Evolutionary conservation across 1,140 invertebrate species (phyloP).

Genomic region (Drosophila cardini): DNA sequence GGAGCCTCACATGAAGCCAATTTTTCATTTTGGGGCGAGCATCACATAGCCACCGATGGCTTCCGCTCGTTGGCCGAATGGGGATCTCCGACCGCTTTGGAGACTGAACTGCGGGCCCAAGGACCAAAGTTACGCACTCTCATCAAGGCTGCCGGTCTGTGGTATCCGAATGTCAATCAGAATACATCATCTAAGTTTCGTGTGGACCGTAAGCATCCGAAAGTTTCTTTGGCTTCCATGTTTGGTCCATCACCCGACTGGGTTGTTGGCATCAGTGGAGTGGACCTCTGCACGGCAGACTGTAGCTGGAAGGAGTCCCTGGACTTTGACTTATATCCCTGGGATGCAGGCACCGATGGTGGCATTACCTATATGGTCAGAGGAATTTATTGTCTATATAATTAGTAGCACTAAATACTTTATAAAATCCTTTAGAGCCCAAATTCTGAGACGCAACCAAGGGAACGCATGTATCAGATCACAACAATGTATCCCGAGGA

Average conservation of each 20-base stretch:
- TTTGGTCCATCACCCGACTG: constrained; percentile 97
- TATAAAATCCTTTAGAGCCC: constrained; percentile 88
- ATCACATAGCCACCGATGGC: constrained; percentile 95
- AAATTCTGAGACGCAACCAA: constrained; percentile 93
- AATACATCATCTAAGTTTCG: constrained; percentile 94
- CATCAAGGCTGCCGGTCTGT: constrained; percentile 96
- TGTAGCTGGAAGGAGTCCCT: constrained; percentile 94
- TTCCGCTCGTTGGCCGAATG: constrained; percentile 89
- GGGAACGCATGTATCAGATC: constrained; percentile 90
- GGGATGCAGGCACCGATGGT: constrained; percentile 97
- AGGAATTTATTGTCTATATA: background rate
- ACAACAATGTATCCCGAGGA: constrained; percentile 95
- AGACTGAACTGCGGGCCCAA: constrained; percentile 94
- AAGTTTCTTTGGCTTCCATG: constrained; percentile 97
- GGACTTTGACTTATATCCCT: constrained; percentile 94
- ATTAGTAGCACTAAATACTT: background rate
- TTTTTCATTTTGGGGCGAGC: constrained; percentile 97
- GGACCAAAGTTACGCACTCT: constrained; percentile 94
- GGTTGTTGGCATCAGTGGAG: constrained; percentile 95
- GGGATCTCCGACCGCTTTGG: constrained; percentile 95
- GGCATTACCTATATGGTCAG: constrained; percentile 95
- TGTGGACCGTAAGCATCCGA: constrained; percentile 94
- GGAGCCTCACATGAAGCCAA: constrained; percentile 96
- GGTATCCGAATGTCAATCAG: constrained; percentile 96
- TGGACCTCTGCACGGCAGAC: constrained; percentile 94